These are phyloP conservation scores for Omphaloscelis lunosa DNA, from an alignment of 2,888 invertebrate genomes.

Conservation along the genomic window DNA sequence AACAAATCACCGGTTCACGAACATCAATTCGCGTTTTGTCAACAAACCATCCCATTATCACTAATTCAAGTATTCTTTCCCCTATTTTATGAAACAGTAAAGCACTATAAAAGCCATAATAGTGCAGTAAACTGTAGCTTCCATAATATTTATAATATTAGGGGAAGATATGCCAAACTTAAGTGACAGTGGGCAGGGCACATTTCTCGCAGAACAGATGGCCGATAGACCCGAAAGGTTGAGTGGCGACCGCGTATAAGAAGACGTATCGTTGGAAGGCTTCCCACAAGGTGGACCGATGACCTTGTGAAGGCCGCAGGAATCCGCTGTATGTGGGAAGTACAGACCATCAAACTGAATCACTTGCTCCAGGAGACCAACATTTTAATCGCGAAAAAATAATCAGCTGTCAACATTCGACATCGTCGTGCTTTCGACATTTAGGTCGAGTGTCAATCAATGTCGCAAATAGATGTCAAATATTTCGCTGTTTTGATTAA, in stretches of 20 bases:
- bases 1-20: background rate
- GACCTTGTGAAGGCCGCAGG: too few species aligned
- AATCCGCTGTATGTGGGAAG: too few species aligned
- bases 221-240: too few species aligned
- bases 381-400: background rate
- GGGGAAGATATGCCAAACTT: too few species aligned
- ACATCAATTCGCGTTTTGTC: conserved; percentile 1
- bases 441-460: background rate
- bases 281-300: too few species aligned
- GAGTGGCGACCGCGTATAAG: too few species aligned
- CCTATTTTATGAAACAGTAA: background rate
- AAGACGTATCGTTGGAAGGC: too few species aligned
- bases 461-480: too few species aligned
- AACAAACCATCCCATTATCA: background rate
- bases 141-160: background rate
- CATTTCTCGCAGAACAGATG: too few species aligned
- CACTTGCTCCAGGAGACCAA: background rate
- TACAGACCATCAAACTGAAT: background rate
- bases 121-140: conserved; percentile 5
- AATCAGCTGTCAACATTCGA: background rate
- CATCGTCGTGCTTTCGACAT: too few species aligned
- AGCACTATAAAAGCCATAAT: conserved; percentile 11
- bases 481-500: too few species aligned
- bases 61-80: background rate
- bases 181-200: too few species aligned